Evolutionary conservation across 1,140 invertebrate genomes (phyloP).

Genomic region (Triops longicaudatus): DNA sequence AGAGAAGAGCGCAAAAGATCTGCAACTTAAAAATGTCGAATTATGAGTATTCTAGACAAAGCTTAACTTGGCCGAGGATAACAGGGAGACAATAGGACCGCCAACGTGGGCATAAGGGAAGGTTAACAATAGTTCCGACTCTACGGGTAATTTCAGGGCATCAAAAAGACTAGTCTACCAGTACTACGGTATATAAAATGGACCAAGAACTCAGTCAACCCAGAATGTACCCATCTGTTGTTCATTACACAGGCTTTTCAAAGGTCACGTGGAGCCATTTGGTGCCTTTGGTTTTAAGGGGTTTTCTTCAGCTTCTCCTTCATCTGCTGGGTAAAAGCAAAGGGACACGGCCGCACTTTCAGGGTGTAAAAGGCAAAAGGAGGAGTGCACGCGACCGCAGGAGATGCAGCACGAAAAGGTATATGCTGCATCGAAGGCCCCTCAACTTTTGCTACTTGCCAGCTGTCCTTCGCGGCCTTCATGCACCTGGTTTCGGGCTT

Average conservation of each 20-base stretch:
- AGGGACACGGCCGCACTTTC: neutral
- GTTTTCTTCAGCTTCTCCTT: too few species aligned
- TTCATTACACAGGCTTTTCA: neutral
- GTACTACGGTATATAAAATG: neutral
- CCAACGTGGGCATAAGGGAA: neutral
- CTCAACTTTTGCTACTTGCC: neutral
- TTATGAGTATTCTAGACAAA: neutral
- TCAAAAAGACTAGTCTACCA: neutral
- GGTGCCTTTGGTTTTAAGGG: neutral
- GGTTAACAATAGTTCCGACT: neutral
- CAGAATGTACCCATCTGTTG: conserved; percentile 5
- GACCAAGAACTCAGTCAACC: neutral
- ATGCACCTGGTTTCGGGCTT: neutral
- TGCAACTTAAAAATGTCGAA: neutral
- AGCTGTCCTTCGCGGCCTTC: conserved; percentile 5
- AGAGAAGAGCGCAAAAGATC: neutral
- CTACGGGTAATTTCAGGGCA: neutral
- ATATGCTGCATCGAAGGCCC: neutral
- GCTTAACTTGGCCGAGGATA: neutral
- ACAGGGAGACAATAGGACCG: neutral
- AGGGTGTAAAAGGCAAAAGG: neutral
- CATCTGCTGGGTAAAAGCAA: too few species aligned
- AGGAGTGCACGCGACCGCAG: neutral
- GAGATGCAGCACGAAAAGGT: neutral
- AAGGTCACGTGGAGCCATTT: neutral